A percentile compares a stretch with the other conserved stretches of the same genome.
Conservation (phyloP, 2,113 vertebrate species). For the Aphyosemion australe region DNA sequence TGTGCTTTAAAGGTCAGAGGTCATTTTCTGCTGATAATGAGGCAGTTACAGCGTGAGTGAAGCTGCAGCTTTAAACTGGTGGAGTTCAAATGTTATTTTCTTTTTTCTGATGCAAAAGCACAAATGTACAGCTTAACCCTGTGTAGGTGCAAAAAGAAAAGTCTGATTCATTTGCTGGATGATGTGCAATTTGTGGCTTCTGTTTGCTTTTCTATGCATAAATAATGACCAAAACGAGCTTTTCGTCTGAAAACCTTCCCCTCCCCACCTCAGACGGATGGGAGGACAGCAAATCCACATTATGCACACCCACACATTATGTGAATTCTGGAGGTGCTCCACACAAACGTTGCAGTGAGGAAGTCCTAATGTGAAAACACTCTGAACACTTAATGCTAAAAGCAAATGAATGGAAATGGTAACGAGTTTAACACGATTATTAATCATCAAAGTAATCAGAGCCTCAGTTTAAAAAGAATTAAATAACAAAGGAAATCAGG, state of each 20-base stretch:
- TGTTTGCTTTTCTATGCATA: not conserved
- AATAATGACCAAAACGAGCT: not conserved
- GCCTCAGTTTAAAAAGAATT: not conserved
- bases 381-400: too few relatives aligned
- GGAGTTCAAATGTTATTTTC: too few relatives aligned
- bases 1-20: not conserved
- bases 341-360: too few relatives aligned
- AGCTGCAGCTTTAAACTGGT: too few relatives aligned
- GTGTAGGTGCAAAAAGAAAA: too few relatives aligned
- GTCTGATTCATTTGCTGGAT: not conserved
- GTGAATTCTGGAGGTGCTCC: not conserved
- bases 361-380: too few relatives aligned
- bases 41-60: not conserved
- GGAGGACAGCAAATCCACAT: too few relatives aligned
- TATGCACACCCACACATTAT: too few relatives aligned
- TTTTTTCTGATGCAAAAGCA: not conserved
- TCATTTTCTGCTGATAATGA: not conserved
- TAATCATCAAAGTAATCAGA: slow-evolving; percentile 7
- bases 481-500: not conserved
- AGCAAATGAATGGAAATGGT: not conserved
- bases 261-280: too few relatives aligned
- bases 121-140: not conserved
- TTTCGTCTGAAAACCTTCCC: not conserved
- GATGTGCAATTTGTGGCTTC: not conserved
- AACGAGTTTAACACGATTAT: too few relatives aligned